phyloP scores from a whole-genome alignment of 2,797 vertebrate genomes.

The Simalia tracyae region DNA sequence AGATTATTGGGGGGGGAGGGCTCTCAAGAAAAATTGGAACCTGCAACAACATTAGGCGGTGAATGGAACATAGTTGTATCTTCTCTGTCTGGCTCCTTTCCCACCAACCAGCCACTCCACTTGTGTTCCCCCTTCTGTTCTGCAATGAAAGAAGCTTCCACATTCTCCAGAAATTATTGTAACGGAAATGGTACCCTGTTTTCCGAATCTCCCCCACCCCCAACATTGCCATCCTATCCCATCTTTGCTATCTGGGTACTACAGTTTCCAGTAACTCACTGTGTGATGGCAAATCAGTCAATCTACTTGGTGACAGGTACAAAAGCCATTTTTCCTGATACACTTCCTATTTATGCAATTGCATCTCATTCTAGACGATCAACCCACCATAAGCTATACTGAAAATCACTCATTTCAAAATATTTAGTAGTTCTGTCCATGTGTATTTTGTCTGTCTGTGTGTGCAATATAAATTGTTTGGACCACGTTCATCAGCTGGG shows the following conservation, averaged over 20 bases:
- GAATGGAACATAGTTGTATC: background rate
- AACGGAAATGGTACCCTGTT: background rate
- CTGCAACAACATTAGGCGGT: constrained; percentile 33
- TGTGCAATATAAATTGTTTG: background rate
- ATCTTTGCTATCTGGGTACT: background rate
- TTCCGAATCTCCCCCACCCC: background rate
- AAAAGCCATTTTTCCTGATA: constrained; percentile 5
- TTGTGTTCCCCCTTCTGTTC: background rate
- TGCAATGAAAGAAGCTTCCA: background rate
- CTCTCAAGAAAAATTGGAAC: constrained; percentile 47
- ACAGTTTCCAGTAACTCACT: background rate
- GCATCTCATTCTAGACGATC: background rate
- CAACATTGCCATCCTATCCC: background rate
- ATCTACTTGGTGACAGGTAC: constrained; percentile 34
- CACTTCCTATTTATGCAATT: constrained; percentile 6
- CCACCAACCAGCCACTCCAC: background rate
- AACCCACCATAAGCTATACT: background rate
- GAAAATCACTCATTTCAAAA: constrained; percentile 6
- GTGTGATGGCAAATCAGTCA: background rate
- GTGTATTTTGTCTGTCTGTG: background rate
- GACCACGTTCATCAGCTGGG: background rate
- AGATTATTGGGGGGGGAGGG: constrained; percentile 62
- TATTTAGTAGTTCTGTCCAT: background rate
- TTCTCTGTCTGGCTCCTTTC: background rate
- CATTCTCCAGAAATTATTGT: background rate